Evolutionary conservation across 2,113 vertebrate genomes (phyloP).

Genomic region (Gymnarchus niloticus): DNA sequence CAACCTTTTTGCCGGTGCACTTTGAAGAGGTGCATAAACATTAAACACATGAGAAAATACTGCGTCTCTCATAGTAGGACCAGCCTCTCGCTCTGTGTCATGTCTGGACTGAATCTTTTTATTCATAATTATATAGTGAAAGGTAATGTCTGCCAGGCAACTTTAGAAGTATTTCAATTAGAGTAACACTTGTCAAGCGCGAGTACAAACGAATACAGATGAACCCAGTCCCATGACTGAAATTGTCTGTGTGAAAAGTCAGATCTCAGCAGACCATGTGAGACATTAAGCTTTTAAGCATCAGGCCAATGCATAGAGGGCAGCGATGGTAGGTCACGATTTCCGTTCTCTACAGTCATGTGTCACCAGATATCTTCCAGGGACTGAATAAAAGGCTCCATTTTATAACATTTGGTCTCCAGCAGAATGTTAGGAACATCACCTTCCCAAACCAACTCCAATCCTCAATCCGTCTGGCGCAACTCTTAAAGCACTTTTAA

Average conservation of each 20-base stretch:
- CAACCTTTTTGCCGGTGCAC: neutral
- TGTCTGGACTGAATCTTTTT: neutral
- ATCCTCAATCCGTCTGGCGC: neutral
- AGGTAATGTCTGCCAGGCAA: conserved; percentile 6
- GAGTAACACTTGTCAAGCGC: neutral
- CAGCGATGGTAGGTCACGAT: neutral
- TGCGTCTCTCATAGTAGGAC: neutral
- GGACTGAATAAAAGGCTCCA: neutral
- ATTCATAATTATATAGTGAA: neutral
- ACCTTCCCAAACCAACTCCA: neutral
- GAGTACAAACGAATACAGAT: conserved; percentile 13
- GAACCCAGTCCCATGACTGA: neutral
- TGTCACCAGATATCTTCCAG: neutral
- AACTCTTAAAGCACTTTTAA: conserved; percentile 38
- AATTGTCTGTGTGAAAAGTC: neutral
- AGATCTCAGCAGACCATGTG: neutral
- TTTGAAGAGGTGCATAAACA: neutral
- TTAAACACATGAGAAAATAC: neutral
- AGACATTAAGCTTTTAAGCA: neutral
- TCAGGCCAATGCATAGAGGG: neutral
- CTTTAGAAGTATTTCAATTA: conserved; percentile 16
- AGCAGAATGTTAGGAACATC: neutral
- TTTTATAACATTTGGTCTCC: neutral
- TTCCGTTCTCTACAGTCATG: neutral
- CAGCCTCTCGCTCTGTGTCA: neutral